A percentile compares a stretch with the other conserved stretches of the same genome.
Conservation (phyloP, 2,797 vertebrate genomes). For the Podargus strigoides region DNA sequence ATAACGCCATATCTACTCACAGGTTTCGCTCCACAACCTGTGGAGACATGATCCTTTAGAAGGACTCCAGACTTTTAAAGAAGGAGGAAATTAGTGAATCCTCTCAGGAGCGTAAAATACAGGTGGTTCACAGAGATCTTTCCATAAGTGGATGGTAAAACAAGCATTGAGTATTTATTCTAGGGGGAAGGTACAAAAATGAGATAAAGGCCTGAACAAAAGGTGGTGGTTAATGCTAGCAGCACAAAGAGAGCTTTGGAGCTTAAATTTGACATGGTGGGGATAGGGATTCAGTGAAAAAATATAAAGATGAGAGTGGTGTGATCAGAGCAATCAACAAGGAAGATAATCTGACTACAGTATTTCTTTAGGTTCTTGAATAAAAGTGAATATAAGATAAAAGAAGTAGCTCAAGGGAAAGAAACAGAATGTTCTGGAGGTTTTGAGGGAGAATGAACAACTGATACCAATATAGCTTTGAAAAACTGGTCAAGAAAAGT, state of each 20-base stretch:
- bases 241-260: neutral
- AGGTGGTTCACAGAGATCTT: neutral
- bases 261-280: neutral
- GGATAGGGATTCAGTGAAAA: neutral
- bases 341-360: neutral
- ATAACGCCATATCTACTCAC: neutral
- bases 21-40: neutral
- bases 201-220: neutral
- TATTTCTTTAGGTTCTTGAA: neutral
- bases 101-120: neutral
- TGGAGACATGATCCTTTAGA: neutral
- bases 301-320: neutral
- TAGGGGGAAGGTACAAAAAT: neutral
- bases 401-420: neutral
- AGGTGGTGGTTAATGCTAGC: rapidly evolving
- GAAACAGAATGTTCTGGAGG: neutral
- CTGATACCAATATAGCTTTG: neutral
- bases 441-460: neutral
- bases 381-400: neutral
- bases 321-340: neutral
- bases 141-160: neutral
- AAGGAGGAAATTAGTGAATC: neutral
- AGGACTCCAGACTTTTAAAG: neutral
- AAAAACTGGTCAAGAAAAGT: neutral
- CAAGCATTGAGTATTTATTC: neutral